Evolutionary conservation across 2,888 invertebrate genomes (phyloP), one percentile per base, ranked within the genome.

Genomic region (Desoria tigrina): DNA sequence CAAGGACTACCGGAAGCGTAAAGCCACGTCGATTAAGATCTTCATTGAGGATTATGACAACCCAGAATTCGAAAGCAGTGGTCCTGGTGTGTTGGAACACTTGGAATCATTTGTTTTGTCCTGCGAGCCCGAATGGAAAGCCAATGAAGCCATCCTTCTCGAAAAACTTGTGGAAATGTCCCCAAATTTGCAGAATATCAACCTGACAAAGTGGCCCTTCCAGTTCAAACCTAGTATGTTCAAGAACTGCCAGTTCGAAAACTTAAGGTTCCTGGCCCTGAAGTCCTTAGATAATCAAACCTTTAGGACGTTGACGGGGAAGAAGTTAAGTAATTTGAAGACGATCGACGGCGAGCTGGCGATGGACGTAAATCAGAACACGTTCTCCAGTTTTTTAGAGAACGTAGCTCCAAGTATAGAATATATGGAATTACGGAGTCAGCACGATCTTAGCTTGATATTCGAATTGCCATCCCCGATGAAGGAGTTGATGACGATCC

Each of bases 201-300:
- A 71, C 53, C 45, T 71, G 21, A 27, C 45, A 37, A 68, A 71
- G 28, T 71, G 71, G 71, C 63, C 71, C 9, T 71, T 71, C 21
- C 62, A 53, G 1, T 23, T 71, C 16, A 54, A 59, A 32, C 18
- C 21, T 1, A 51, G 66, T 49, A 51, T 71, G 7, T 68, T 71
- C 32, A 18, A 55, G 16, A 26, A 42, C 3, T 24, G 57, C 1
- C 39, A 53, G 3, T 55, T 71, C 2, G 42, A 65, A 16, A 49
- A 64, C 39, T 28, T 71, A 18, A 58, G 56, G 7, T 71, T 66
- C 37, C 49, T 71, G 16, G 51, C 60, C 4, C 16, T 68, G 16
- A 24, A 61, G 23, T 51, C 32, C 4, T 14, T 71, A 3, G 55
- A 32, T 1, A 54, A 63, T 23, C 16, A 42, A 16, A 56, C 50